A percentile compares a stretch with the other conserved stretches of the same genome.
phyloP scores from a whole-genome alignment of 2,797 vertebrate species.

The Acipenser transmontanus region DNA sequence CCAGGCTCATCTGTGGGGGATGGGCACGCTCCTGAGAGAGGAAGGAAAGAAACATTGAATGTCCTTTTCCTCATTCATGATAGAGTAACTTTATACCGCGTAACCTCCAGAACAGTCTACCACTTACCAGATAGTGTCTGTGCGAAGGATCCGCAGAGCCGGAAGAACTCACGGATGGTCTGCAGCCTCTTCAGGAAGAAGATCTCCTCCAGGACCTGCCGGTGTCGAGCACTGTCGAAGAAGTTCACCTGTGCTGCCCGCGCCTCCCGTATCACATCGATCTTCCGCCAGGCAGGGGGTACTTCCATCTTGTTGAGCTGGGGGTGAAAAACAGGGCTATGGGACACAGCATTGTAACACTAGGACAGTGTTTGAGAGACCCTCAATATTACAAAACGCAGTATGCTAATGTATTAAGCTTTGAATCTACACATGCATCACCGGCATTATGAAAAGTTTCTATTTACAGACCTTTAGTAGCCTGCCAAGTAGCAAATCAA shows the following conservation, averaged over 20 bases:
- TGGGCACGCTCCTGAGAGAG: slow-evolving; percentile 44
- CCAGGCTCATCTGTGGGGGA: slow-evolving; percentile 57
- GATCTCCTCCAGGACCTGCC: slow-evolving; percentile 86
- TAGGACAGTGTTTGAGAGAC: too few relatives aligned
- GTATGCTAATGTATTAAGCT: too few relatives aligned
- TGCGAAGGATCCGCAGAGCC: slow-evolving; percentile 84
- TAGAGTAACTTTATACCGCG: too few relatives aligned
- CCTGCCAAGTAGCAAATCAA: too few relatives aligned
- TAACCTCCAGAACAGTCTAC: too few relatives aligned
- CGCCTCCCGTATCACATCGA: slow-evolving; percentile 88
- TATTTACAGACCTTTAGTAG: too few relatives aligned
- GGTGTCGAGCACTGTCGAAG: slow-evolving; percentile 76
- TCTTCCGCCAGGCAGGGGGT: slow-evolving; percentile 84
- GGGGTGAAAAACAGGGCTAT: too few relatives aligned
- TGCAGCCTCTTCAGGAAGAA: slow-evolving; percentile 95
- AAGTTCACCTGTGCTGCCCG: slow-evolving; percentile 82
- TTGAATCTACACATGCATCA: too few relatives aligned
- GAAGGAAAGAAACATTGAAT: neutral
- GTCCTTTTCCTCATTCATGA: too few relatives aligned
- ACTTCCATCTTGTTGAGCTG: slow-evolving; percentile 92
- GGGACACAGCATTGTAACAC: too few relatives aligned
- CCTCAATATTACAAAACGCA: too few relatives aligned
- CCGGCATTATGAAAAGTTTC: too few relatives aligned
- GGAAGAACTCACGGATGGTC: slow-evolving; percentile 91
- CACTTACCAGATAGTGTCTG: slow-evolving; percentile 85